Evolutionary conservation across 2,797 vertebrate species (phyloP).

Genomic region (Yasuhikotakia modesta): DNA sequence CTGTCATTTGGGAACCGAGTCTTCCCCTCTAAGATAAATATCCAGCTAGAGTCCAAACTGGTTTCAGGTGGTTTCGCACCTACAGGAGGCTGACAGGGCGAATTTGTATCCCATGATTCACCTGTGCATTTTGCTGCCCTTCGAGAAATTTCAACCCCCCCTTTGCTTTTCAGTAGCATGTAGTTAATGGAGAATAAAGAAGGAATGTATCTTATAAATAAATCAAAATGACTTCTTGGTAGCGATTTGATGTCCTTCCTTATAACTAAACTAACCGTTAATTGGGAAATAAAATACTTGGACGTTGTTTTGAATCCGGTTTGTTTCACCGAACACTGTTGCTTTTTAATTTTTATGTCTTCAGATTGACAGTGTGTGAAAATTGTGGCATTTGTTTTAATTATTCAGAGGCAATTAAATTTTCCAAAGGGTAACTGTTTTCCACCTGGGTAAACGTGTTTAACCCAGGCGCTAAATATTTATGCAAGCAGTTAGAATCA

Average conservation of each 20-base stretch:
- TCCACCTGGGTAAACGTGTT: background rate
- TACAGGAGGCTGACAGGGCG: background rate
- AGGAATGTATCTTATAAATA: no score
- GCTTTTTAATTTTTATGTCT: background rate
- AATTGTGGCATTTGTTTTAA: slow-evolving; percentile 2
- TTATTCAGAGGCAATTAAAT: slow-evolving; percentile 10
- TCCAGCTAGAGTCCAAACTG: background rate
- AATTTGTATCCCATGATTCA: background rate
- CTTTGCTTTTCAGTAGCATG: no score
- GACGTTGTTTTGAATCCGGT: background rate
- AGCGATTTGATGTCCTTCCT: slow-evolving; percentile 1
- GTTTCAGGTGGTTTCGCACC: no score
- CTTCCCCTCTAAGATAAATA: slow-evolving; percentile 9
- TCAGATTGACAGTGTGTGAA: background rate
- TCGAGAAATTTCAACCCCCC: no score
- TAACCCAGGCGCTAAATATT: background rate
- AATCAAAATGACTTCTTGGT: no score
- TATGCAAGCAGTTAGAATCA: background rate
- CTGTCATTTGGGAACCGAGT: slow-evolving; percentile 1
- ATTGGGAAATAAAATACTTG: background rate
- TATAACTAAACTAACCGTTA: background rate
- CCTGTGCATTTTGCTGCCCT: background rate
- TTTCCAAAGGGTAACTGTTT: background rate
- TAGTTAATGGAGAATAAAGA: no score
- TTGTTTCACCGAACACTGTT: background rate